A percentile compares a stretch with the other conserved stretches of the same genome.
Conservation (phyloP, 2,797 vertebrate genomes). For the Lemur catta region DNA sequence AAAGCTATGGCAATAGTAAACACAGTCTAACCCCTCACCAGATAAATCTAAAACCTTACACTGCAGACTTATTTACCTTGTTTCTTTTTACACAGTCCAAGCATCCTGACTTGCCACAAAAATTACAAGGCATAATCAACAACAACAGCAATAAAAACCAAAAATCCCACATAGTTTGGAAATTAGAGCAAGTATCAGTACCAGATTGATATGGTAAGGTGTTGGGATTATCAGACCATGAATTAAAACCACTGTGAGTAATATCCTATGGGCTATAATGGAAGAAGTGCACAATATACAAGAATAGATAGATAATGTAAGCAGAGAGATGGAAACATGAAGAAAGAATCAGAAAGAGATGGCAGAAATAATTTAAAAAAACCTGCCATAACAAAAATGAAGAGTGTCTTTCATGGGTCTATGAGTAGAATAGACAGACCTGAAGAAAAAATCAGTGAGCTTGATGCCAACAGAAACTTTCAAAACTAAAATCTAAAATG, state of each 20-base stretch:
- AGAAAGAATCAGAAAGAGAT: neutral
- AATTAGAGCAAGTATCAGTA: neutral
- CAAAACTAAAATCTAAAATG: neutral
- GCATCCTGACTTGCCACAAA: neutral
- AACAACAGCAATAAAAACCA: neutral
- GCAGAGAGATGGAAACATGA: neutral
- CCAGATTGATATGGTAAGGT: neutral
- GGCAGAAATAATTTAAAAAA: neutral
- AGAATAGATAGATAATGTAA: neutral
- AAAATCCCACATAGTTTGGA: neutral
- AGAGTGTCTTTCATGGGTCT: neutral
- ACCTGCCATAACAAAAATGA: neutral
- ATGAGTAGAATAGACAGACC: neutral
- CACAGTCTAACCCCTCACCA: neutral
- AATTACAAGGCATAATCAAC: neutral
- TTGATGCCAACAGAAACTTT: neutral
- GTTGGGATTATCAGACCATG: neutral
- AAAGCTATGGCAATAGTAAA: neutral
- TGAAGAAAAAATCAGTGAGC: neutral
- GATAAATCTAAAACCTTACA: neutral
- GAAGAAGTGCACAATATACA: neutral
- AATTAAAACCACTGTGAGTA: neutral
- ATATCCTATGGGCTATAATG: no score
- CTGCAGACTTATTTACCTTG: no score
- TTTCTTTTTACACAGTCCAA: neutral